These are phyloP conservation scores for Notoglanidium macrostoma DNA, from an alignment of 2,797 vertebrate genomes.

Conservation along the genomic window DNA sequence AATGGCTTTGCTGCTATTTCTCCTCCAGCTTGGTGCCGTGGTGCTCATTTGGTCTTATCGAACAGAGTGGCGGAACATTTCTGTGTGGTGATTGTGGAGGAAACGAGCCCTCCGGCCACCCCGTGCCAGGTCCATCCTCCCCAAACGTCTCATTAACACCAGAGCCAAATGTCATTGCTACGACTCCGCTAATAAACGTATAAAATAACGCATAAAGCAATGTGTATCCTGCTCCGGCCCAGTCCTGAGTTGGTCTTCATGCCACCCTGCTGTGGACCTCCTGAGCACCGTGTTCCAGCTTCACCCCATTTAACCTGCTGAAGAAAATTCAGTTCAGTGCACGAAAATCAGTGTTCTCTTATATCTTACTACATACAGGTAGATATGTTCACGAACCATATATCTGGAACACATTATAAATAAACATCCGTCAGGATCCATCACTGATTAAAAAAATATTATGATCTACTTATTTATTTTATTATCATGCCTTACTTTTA, in stretches of 20 bases:
- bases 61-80: constrained; percentile 2
- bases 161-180: constrained; percentile 8
- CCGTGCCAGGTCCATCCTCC: neutral
- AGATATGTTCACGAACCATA: neutral
- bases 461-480: neutral
- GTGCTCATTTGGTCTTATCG: neutral
- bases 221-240: neutral
- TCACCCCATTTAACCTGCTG: neutral
- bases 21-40: neutral
- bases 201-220: neutral
- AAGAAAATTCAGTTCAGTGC: neutral
- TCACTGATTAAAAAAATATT: neutral
- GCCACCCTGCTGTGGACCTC: neutral
- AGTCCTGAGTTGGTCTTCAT: neutral
- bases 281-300: neutral
- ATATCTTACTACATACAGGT: neutral
- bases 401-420: neutral
- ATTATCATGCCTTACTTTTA: neutral
- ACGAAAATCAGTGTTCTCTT: neutral
- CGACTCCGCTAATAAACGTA: neutral
- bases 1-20: neutral
- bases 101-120: neutral
- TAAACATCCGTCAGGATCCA: neutral
- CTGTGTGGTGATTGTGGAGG: neutral
- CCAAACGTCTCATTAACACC: constrained; percentile 6